A percentile compares a stretch with the other conserved stretches of the same genome.
phyloP scores from a whole-genome alignment of 2,113 vertebrate genomes.

The Channa argus region DNA sequence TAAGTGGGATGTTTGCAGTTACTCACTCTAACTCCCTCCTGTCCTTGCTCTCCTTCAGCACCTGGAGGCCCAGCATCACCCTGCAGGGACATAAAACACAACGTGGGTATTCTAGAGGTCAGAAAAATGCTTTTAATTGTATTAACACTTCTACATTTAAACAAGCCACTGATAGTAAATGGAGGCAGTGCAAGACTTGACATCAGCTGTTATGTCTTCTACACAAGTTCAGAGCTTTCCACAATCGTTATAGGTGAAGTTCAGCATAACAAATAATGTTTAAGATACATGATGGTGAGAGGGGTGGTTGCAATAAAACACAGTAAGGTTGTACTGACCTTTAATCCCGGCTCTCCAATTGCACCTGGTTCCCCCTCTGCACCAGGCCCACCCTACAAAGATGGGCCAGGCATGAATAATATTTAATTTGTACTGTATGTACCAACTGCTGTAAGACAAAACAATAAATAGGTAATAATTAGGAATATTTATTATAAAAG shows the following conservation, averaged over 20 bases:
- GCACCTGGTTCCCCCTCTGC: slow-evolving; percentile 89
- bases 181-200: neutral
- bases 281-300: neutral
- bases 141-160: neutral
- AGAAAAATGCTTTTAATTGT: neutral
- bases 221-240: neutral
- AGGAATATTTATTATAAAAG: slow-evolving; percentile 4
- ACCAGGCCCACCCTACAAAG: slow-evolving; percentile 89
- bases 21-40: slow-evolving; percentile 90
- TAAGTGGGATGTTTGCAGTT: slow-evolving; percentile 38
- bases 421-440: neutral
- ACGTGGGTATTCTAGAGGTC: slow-evolving; percentile 34
- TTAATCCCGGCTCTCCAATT: slow-evolving; percentile 90
- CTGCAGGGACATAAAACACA: slow-evolving; percentile 75
- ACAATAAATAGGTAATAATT: neutral
- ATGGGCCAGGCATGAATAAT: neutral
- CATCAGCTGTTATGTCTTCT: neutral
- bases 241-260: neutral
- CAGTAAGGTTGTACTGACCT: slow-evolving; percentile 79
- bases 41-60: slow-evolving; percentile 86
- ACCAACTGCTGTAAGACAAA: neutral
- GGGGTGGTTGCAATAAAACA: neutral
- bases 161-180: neutral
- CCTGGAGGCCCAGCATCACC: slow-evolving; percentile 86
- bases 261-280: slow-evolving; percentile 22